These are phyloP conservation scores for Triplophysa rosa DNA, from an alignment of 2,113 vertebrate genomes.

Conservation along the genomic window DNA sequence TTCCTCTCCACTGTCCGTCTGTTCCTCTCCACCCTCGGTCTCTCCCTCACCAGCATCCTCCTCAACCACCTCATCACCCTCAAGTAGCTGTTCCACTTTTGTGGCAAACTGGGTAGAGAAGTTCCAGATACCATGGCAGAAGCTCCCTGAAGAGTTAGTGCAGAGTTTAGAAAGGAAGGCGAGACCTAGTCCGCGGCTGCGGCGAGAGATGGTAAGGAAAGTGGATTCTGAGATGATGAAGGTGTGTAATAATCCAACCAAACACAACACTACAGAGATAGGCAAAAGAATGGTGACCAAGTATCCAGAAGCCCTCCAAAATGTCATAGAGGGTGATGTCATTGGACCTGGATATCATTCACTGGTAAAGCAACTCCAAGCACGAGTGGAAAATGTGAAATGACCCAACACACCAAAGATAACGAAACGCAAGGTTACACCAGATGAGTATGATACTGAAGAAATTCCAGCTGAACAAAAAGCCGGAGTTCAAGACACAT, in stretches of 20 bases:
- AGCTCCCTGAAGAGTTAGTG: slow-evolving; percentile 33
- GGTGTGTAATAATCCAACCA: slow-evolving; percentile 35
- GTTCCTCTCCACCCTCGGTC: background rate
- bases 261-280: slow-evolving; percentile 20
- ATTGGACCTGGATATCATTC: slow-evolving; percentile 54
- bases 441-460: slow-evolving; percentile 45
- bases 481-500: slow-evolving; percentile 43
- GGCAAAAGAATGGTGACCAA: slow-evolving; percentile 49
- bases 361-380: slow-evolving; percentile 50
- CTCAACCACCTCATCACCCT: slow-evolving; percentile 32
- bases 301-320: slow-evolving; percentile 51
- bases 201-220: slow-evolving; percentile 25
- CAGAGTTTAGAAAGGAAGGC: slow-evolving; percentile 30
- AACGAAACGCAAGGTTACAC: slow-evolving; percentile 2
- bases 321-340: slow-evolving; percentile 54
- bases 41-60: slow-evolving; percentile 35
- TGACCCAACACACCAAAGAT: slow-evolving; percentile 30
- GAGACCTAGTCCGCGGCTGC: background rate
- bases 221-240: slow-evolving; percentile 38
- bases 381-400: slow-evolving; percentile 43
- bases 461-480: slow-evolving; percentile 45
- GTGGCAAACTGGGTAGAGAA: slow-evolving; percentile 31
- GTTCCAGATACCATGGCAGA: slow-evolving; percentile 40
- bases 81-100: slow-evolving; percentile 13
- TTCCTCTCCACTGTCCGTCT: slow-evolving; percentile 2